phyloP scores from a whole-genome alignment of 2,113 vertebrate genomes.

The Strix uralensis region DNA sequence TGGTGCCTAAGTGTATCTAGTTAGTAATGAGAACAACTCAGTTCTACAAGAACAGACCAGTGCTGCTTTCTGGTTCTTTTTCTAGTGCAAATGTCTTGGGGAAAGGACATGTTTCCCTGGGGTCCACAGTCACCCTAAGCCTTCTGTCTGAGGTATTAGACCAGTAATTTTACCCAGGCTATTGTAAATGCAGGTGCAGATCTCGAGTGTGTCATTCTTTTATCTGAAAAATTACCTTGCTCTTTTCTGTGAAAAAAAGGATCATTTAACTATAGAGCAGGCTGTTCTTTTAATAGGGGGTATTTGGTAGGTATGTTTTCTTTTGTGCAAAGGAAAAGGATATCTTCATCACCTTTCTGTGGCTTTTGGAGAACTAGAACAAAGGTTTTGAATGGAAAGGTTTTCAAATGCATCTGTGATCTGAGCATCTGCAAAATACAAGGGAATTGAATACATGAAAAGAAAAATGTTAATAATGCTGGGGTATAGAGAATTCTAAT shows the following conservation, averaged over 20 bases:
- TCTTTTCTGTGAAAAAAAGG: neutral
- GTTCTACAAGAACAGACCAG: neutral
- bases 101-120: neutral
- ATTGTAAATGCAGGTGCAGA: constrained; percentile 21
- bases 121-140: neutral
- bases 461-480: constrained; percentile 43
- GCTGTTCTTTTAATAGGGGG: neutral
- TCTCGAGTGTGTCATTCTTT: neutral
- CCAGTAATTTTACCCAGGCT: neutral
- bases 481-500: constrained; percentile 10
- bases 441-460: constrained; percentile 34
- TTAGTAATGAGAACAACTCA: neutral
- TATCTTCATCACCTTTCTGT: neutral
- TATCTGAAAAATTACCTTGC: neutral
- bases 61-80: neutral
- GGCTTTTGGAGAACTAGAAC: neutral
- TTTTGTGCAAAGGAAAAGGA: neutral
- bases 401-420: constrained; percentile 52
- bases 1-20: neutral
- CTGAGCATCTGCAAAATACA: constrained; percentile 42
- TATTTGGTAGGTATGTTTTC: neutral
- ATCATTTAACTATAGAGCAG: neutral
- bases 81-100: neutral
- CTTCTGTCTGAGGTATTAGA: neutral
- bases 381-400: neutral